Conservation (phyloP, 92 coral and sea anemone genomes). For the Siderastrea siderea region DNA sequence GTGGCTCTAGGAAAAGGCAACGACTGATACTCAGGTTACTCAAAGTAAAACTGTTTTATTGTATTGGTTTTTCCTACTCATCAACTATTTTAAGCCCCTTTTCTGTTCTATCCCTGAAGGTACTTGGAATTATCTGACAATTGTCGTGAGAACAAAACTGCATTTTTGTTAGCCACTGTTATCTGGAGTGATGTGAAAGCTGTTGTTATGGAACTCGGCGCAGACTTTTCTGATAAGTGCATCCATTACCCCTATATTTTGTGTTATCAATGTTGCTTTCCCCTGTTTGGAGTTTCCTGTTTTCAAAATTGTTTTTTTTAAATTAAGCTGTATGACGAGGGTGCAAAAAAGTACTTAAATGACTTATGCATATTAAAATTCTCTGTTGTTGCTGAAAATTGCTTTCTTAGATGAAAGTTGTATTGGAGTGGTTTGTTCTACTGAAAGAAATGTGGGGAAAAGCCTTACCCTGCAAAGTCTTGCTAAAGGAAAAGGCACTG, state of each 20-base stretch:
- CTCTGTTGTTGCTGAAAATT: not conserved
- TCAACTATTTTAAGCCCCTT: too few species aligned
- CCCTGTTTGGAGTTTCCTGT: too few species aligned
- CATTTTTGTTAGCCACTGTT: not conserved
- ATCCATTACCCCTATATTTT: not conserved
- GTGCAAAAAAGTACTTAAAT: not conserved
- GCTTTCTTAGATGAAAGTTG: not conserved
- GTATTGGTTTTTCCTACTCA: too few species aligned
- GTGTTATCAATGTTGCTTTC: not conserved
- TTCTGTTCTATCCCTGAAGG: not conserved
- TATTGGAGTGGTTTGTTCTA: not conserved
- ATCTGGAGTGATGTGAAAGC: not conserved
- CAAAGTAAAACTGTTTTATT: too few species aligned
- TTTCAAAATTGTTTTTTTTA: too few species aligned
- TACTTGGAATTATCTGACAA: not conserved
- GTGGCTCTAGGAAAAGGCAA: too few species aligned
- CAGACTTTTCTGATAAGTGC: not conserved
- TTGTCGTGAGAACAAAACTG: not conserved
- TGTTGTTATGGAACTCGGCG: not conserved
- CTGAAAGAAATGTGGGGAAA: slow-evolving; percentile 1
- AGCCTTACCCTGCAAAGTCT: not conserved
- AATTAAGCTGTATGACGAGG: too few species aligned
- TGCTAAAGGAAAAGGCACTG: not conserved
- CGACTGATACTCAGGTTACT: too few species aligned
- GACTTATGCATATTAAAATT: not conserved